These are phyloP conservation scores for Onychostoma macrolepis DNA, from an alignment of 2,113 vertebrate species.

Conservation along the genomic window DNA sequence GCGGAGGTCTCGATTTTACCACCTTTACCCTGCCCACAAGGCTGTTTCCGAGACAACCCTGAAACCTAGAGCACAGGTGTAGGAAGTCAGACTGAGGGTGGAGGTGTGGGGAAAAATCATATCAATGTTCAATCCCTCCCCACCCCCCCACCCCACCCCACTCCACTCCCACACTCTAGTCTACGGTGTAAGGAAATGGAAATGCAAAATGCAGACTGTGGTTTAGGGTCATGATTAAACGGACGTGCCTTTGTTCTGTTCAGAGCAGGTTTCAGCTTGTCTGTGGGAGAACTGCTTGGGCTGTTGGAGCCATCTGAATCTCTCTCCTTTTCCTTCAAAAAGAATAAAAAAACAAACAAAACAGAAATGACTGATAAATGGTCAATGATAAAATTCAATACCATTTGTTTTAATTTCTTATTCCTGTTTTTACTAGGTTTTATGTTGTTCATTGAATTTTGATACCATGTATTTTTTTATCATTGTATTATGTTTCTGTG, in stretches of 20 bases:
- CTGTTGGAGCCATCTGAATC: conserved; percentile 36
- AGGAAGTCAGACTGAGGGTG: conserved; percentile 23
- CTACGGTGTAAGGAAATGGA: background rate
- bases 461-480: no score
- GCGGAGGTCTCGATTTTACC: conserved; percentile 72
- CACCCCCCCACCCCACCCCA: no score
- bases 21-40: conserved; percentile 57
- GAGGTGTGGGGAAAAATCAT: background rate
- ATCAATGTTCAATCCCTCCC: background rate
- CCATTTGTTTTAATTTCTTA: background rate
- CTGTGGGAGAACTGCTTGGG: conserved; percentile 30
- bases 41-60: conserved; percentile 76
- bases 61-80: conserved; percentile 75
- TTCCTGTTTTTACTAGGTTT: no score
- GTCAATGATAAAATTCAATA: background rate
- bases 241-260: conserved; percentile 66
- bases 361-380: background rate
- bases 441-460: no score
- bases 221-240: conserved; percentile 16
- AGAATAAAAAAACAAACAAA: background rate
- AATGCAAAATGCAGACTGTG: background rate
- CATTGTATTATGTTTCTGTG: no score
- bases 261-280: conserved; percentile 24
- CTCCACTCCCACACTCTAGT: background rate
- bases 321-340: conserved; percentile 44